phyloP scores from a whole-genome alignment of 2,113 vertebrate species.

The Embiotoca jacksoni region DNA sequence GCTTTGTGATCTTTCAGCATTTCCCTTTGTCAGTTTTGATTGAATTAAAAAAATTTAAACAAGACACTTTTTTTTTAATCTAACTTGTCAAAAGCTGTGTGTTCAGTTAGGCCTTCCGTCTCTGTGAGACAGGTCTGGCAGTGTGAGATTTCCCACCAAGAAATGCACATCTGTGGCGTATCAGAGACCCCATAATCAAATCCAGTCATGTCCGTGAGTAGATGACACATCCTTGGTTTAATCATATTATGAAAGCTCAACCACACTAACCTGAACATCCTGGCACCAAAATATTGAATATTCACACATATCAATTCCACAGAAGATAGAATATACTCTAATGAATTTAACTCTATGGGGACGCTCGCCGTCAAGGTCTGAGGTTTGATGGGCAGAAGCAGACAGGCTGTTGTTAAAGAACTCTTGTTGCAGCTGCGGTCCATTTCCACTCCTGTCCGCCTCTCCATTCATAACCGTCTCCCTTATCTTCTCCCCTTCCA shows the following conservation, averaged over 20 bases:
- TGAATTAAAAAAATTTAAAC: constrained; percentile 26
- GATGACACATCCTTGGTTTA: constrained; percentile 14
- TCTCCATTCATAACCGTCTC: constrained; percentile 52
- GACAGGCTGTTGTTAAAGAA: constrained; percentile 20
- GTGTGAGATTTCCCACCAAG: constrained; percentile 22
- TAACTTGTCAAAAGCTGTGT: constrained; percentile 16
- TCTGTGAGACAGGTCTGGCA: constrained; percentile 14
- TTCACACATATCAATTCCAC: constrained; percentile 11
- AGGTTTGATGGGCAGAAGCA: constrained; percentile 25
- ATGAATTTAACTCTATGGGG: constrained; percentile 15
- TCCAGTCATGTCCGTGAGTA: constrained; percentile 24
- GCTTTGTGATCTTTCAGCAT: neutral
- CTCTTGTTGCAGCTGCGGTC: constrained; percentile 48
- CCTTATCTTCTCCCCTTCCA: constrained; percentile 43
- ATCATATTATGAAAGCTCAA: neutral
- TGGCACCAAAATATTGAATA: neutral
- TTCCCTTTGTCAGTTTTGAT: neutral
- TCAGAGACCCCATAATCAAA: constrained; percentile 47
- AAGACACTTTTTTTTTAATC: constrained; percentile 1
- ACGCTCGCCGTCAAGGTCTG: constrained; percentile 4
- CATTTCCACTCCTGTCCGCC: constrained; percentile 35
- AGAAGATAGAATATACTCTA: constrained; percentile 1
- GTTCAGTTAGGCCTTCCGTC: neutral
- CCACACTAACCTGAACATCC: neutral
- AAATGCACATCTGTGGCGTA: constrained; percentile 11